Percentiles rank a stretch among this genome's conserved stretches.
Conservation (phyloP, 2,113 vertebrate genomes). For the Hippocampus mohnikei region DNA sequence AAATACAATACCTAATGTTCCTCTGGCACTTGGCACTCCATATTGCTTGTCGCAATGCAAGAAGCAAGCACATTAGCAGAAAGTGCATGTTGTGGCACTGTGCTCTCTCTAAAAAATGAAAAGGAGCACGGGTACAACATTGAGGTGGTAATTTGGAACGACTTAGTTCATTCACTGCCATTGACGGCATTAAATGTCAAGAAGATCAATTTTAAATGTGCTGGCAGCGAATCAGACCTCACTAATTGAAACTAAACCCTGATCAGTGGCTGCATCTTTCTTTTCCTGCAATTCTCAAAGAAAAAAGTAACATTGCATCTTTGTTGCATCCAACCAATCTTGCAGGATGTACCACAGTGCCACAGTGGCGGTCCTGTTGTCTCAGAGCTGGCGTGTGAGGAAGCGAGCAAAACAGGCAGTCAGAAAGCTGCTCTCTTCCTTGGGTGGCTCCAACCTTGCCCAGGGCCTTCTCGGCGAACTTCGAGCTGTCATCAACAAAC, state of each 20-base stretch:
- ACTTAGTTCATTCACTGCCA: too few relatives aligned
- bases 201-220: too few relatives aligned
- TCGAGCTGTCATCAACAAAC: constrained; percentile 80
- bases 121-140: too few relatives aligned
- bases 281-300: background rate
- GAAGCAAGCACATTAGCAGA: too few relatives aligned
- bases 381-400: constrained; percentile 84
- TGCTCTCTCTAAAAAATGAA: too few relatives aligned
- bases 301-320: background rate
- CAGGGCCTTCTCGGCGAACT: constrained; percentile 87
- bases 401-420: constrained; percentile 84
- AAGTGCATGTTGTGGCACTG: too few relatives aligned
- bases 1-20: too few relatives aligned
- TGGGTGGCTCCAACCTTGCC: constrained; percentile 82
- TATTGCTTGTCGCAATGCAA: too few relatives aligned
- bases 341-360: constrained; percentile 86
- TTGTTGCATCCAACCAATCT: background rate
- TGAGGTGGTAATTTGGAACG: too few relatives aligned
- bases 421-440: constrained; percentile 84
- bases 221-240: background rate
- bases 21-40: too few relatives aligned
- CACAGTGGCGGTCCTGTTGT: constrained; percentile 78
- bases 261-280: background rate
- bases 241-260: background rate
- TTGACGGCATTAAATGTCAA: too few relatives aligned